A percentile compares a stretch with the other conserved stretches of the same genome.
Conservation (phyloP, 2,113 vertebrate genomes). For the Cisticola juncidis region DNA sequence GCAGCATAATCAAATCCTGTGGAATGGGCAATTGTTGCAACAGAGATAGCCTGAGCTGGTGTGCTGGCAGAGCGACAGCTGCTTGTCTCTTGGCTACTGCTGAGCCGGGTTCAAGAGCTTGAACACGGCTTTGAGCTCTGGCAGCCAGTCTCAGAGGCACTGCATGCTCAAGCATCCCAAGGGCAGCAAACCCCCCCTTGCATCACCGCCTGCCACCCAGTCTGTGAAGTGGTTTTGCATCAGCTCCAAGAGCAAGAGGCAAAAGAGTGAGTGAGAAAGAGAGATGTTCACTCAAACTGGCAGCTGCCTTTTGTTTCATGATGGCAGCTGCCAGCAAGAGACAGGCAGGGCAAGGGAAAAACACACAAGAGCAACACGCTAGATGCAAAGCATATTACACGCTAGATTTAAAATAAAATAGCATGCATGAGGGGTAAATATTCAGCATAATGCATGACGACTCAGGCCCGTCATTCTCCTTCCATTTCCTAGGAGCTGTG, state of each 20-base stretch:
- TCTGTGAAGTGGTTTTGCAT: conserved; percentile 20
- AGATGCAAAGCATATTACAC: conserved; percentile 67
- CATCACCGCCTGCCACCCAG: conserved; percentile 35
- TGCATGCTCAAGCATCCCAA: background rate
- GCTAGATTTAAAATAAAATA: conserved; percentile 71
- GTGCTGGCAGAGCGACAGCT: background rate
- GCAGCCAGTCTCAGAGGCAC: background rate
- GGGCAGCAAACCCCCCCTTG: background rate
- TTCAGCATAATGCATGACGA: conserved; percentile 31
- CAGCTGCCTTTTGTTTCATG: conserved; percentile 68
- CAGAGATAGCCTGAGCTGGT: background rate
- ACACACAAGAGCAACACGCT: conserved; percentile 63
- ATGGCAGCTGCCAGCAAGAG: conserved; percentile 68
- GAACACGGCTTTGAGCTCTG: background rate
- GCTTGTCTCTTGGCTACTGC: background rate
- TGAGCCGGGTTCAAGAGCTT: conserved; percentile 11
- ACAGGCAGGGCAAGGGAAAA: conserved; percentile 64
- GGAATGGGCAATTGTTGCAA: background rate
- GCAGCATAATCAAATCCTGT: conserved; percentile 11
- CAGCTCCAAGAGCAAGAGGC: conserved; percentile 43
- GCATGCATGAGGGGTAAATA: conserved; percentile 51
- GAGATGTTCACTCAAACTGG: conserved; percentile 71
- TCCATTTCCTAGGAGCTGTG: background rate
- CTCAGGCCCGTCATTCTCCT: background rate
- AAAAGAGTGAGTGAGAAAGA: conserved; percentile 25